phyloP scores from a whole-genome alignment of 2,113 vertebrate genomes.

The Cisticola juncidis region DNA sequence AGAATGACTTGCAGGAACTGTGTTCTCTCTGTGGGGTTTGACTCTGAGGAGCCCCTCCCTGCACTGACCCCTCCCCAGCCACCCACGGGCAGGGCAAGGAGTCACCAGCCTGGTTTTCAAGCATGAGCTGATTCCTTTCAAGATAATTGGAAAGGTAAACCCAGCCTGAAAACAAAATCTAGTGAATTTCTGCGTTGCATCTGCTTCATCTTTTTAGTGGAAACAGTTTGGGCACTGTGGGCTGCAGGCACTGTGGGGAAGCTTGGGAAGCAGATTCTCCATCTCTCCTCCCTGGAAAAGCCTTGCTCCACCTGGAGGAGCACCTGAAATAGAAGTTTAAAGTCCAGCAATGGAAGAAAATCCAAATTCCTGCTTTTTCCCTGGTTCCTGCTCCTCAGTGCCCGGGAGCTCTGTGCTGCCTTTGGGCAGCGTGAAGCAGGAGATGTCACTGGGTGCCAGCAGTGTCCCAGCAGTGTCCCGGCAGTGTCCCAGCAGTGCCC shows the following conservation, averaged over 20 bases:
- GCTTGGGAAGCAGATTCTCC: not conserved
- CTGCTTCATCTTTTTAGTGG: not conserved
- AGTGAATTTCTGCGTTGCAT: not conserved
- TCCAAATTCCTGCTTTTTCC: not conserved
- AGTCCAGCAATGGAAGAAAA: not conserved
- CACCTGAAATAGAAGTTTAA: not conserved
- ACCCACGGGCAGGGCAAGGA: not conserved
- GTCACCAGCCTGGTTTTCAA: not conserved
- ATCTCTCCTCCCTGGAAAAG: not conserved
- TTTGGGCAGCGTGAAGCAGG: not conserved
- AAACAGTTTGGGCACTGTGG: too few relatives aligned
- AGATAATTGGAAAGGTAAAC: not conserved
- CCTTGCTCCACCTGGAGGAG: not conserved
- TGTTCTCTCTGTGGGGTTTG: not conserved
- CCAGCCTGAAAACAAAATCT: not conserved
- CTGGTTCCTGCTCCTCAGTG: accelerated
- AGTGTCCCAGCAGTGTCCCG: not conserved
- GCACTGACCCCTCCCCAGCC: not conserved
- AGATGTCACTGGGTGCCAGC: not conserved
- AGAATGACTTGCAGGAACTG: slow-evolving; percentile 2
- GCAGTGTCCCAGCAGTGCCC: not conserved
- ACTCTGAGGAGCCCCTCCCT: not conserved
- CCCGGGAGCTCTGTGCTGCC: not conserved
- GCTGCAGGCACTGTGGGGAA: not conserved
- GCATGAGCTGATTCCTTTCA: not conserved